Conservation (phyloP, 2,113 vertebrate species). For the Scartelaos histophorus region DNA sequence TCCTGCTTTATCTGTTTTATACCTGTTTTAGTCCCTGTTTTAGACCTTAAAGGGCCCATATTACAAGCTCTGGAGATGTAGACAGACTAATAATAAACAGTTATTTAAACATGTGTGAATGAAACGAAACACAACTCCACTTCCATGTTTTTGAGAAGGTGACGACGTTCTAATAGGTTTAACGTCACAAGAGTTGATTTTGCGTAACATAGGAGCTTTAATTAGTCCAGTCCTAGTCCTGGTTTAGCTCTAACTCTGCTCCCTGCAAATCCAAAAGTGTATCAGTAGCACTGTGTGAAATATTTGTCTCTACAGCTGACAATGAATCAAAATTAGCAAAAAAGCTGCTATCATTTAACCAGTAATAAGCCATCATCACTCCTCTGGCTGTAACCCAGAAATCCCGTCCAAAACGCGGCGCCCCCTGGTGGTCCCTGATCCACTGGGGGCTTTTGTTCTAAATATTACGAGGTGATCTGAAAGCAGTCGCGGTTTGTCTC, state of each 20-base stretch:
- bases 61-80: no score
- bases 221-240: background rate
- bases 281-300: background rate
- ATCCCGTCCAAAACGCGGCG: conserved; percentile 17
- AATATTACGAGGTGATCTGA: conserved; percentile 56
- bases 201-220: no score
- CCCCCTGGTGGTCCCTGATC: conserved; percentile 7
- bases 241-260: background rate
- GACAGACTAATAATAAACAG: no score
- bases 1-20: no score
- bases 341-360: conserved; percentile 16
- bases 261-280: no score
- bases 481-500: conserved; percentile 58
- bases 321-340: conserved; percentile 44
- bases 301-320: background rate
- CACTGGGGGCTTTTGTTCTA: conserved; percentile 41
- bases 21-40: no score
- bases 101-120: no score
- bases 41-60: no score
- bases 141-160: no score
- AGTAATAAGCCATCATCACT: conserved; percentile 17
- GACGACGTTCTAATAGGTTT: no score
- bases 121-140: no score
- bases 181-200: background rate
- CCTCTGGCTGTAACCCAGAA: conserved; percentile 21